Evolutionary conservation across 2,113 vertebrate genomes (phyloP), one percentile per base, ranked within the genome.

Genomic region (Phocoena sinus): DNA sequence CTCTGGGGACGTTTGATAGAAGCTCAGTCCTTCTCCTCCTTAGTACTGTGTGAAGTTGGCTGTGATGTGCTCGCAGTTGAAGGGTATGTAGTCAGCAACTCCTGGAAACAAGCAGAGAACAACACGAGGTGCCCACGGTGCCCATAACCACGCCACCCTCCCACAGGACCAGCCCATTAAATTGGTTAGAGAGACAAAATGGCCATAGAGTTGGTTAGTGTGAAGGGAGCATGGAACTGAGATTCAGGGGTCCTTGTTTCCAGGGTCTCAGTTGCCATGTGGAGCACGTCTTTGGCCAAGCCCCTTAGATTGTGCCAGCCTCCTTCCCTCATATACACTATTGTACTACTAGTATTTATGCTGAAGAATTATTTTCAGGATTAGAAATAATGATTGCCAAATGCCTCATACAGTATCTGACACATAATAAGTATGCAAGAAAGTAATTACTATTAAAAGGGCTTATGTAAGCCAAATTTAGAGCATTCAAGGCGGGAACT

Each of bases 31-130:
- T 1, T 23, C 21, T 80, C 1, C 13, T 71, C 6, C 0, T 98
- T 96, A 98, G 94, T 98, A 99, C 28, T 15, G 97, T 12, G 97
- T 99, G 95, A 98, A 98, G n/a, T 97, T 2, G 0, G 98, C 98
- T 28, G 36, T 9, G 96, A 99, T 96, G 36, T 98, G 95, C 84
- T 98, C 98, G 0, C 76, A 15, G 1, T 98, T 0, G 1, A 0
- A 8, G 0, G 98, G 98, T 5, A 82, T 5, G 56, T 99, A 99
- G 23, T 47, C 86, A 0, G 93, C 88, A 0, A 98, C 98, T 18
- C 99, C 98, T 99, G 96, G 56, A 87, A 87, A 31, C 3, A 84
- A 96, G 36, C 23, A 41, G 33, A 96, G 90, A 67, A 15, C 2
- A 3, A 47, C 0, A 1, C 36, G 74, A 89, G 25, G 20, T 60